Evolutionary conservation across 2,113 vertebrate genomes (phyloP), one percentile per base, ranked within the genome.

Genomic region (Aplodontia rufa): DNA sequence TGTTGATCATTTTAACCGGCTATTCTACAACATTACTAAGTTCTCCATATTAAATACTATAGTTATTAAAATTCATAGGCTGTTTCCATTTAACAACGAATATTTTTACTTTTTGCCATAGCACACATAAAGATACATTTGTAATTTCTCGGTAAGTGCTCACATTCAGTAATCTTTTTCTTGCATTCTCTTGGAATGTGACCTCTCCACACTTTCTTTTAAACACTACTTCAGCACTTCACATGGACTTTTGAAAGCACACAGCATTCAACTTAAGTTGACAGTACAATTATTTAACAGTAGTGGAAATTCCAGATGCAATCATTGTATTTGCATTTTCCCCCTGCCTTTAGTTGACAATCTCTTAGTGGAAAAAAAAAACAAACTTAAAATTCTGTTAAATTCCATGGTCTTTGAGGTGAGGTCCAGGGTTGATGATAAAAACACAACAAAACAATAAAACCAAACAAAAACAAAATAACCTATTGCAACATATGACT

Each of bases 301-400:
- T 51, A 84, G n/a, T 32, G 28, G 17, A 78, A 94, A 89, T 35
- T 66, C 71, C 45, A 88, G 78, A 92, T 83, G 14, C 45, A 83
- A 17, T 51, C 35, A 47, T 76, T 87, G 71, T 16, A 80, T 7
- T 87, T 24, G 68, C 28, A 83, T 62, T 75, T 26, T 94, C 94
- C 86, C 58, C 74, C 35, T 80, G 19, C 32, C 60, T 89, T 90
- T 72, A 76, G 91, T 20, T 87, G 69, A 37, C 22, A 76, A 55
- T 22, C 76, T 80, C 60, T 64, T 35, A 49, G 40, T 8, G 84
- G 35, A 87, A 82, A 92, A 71, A 93, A 80, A 60, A 93, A 80
- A 60, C 11, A 84, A 81, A 72, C 47, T 58, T 92, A 82, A 86
- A 66, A 95, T 81, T 76, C 20, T 45, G 32, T 90, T 88, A 91